Percentiles rank a stretch among this genome's conserved stretches.
phyloP scores from a whole-genome alignment of 2,113 vertebrate species.

The Corythornis madagascariensis region DNA sequence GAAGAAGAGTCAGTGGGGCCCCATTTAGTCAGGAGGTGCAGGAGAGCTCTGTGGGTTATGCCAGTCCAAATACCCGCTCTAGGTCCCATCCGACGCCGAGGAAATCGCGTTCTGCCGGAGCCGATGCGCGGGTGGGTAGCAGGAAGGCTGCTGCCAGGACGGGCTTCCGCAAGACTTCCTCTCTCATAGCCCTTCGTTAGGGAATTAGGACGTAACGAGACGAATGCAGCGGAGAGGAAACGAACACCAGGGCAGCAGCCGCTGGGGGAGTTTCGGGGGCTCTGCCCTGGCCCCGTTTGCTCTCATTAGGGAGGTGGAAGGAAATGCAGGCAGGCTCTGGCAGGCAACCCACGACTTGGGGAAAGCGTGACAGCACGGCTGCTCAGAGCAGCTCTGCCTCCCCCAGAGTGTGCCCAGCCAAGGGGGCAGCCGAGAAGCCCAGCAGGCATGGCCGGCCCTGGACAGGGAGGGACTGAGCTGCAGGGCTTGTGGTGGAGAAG shows the following conservation, averaged over 20 bases:
- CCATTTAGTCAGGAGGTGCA: neutral
- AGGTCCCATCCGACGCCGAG: rapidly evolving
- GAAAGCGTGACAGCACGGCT: rapidly evolving
- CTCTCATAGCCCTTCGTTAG: slow-evolving; percentile 39
- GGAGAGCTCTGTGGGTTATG: rapidly evolving
- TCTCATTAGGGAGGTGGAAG: neutral
- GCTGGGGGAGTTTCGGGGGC: neutral
- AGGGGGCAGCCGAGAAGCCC: neutral
- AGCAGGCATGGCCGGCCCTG: rapidly evolving
- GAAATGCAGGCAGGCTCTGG: neutral
- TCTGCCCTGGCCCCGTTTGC: neutral
- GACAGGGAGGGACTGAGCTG: neutral
- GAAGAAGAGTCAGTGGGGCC: rapidly evolving
- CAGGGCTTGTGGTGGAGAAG: neutral
- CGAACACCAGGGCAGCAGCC: neutral
- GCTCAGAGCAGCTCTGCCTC: neutral
- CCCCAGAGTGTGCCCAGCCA: neutral
- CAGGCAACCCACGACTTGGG: rapidly evolving
- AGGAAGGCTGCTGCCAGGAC: slow-evolving; percentile 23
- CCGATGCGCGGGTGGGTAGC: rapidly evolving
- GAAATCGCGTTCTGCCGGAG: neutral
- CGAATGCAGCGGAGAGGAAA: slow-evolving; percentile 11
- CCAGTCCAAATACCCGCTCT: rapidly evolving
- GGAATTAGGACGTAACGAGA: slow-evolving; percentile 30
- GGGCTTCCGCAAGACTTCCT: slow-evolving; percentile 55